These are phyloP conservation scores for Cataglyphis hispanica DNA, from an alignment of 1,140 invertebrate genomes.

Conservation along the genomic window DNA sequence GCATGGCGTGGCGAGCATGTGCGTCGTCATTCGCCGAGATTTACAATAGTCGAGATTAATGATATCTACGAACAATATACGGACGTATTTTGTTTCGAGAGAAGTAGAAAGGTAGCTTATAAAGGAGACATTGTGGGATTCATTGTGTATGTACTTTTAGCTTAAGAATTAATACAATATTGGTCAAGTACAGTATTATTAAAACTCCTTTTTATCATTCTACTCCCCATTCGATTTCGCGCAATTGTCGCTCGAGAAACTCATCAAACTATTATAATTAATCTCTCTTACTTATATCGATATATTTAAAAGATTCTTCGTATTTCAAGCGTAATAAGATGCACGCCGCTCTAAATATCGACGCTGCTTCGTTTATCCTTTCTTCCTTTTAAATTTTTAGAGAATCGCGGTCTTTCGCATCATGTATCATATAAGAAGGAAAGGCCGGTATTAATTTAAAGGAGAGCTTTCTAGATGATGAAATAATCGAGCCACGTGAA, in stretches of 20 bases:
- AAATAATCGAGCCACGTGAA: constrained; percentile 48
- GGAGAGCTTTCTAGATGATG: constrained; percentile 60
- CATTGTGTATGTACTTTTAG: constrained; percentile 41
- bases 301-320: constrained; percentile 5
- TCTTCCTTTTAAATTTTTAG: constrained; percentile 24
- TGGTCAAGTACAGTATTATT: constrained; percentile 79
- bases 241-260: neutral
- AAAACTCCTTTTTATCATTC: constrained; percentile 42
- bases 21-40: constrained; percentile 45
- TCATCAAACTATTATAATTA: neutral
- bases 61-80: constrained; percentile 24
- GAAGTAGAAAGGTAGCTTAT: constrained; percentile 49
- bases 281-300: constrained; percentile 10
- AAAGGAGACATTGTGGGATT: neutral
- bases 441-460: constrained; percentile 67
- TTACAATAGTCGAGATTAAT: constrained; percentile 50
- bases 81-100: constrained; percentile 31
- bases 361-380: neutral
- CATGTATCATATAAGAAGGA: constrained; percentile 53
- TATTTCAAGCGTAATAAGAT: constrained; percentile 50
- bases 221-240: neutral
- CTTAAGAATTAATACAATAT: constrained; percentile 72
- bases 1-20: constrained; percentile 27
- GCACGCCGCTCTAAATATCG: neutral
- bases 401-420: constrained; percentile 27